Base-by-base conservation (phyloP, 2,797 vertebrate species). In the Oreonectes daqikongensis region DNA sequence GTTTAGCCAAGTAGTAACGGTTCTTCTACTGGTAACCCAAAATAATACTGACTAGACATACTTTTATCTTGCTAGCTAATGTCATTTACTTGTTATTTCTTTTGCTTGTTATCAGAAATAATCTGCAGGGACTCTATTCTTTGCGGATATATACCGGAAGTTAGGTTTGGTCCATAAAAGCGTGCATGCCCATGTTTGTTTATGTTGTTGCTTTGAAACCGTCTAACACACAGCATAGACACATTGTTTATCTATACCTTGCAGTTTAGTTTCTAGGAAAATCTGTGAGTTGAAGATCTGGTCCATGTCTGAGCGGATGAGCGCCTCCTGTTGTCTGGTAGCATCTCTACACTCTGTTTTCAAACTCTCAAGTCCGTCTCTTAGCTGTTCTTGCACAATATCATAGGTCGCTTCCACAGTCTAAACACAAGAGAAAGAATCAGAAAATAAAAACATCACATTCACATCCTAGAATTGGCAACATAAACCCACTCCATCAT, bases 251-350 rank as follows among this genome's bases (percentile, higher is more conserved):
- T 38, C 11, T 86, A 80, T 76, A 95, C 94, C 93, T 92, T 90
- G 91, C 74, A 95, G 92, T 88, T 95, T 95, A 61, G 92, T 91
- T 61, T 87, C 88, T 79, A 94, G 87, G 70, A 94, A 95, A 74
- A 91, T 89, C 83, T 92, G 92, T 9, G 93, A 95, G 85, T 86
- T 91, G 76, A 92, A 78, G 67, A 95, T 94, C 85, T 95, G 93
- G 87, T 95, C 94, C 92, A 94, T 93, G 80, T 95, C 91, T 0
- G 94, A 94, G 70, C 94, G 94, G 70, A 95, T 91, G n/a, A 90
- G 91, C 28, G 90, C 91, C 84, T 95, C 85, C 59, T 88, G 83
- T 32, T 79, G 91, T 66, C 93, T 91, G 59, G 80, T 87, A 72
- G 89, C 88, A 1, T 88, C 85, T 75, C 88, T 83, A 81, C 94